Percentiles rank a stretch among this genome's conserved stretches.
phyloP scores from a whole-genome alignment of 1,140 invertebrate species.

The Spodoptera frugiperda region DNA sequence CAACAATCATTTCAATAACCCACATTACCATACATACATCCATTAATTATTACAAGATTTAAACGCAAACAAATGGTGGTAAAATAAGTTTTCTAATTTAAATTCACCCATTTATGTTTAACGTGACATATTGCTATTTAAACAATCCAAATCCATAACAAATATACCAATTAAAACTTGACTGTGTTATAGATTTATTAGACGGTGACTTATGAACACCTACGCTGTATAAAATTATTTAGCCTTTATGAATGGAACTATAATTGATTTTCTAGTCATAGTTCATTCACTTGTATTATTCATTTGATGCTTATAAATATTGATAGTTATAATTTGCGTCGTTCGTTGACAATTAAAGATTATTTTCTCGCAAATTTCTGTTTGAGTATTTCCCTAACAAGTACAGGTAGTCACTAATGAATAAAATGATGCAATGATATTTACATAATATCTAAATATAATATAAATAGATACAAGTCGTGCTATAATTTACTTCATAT shows the following conservation, averaged over 20 bases:
- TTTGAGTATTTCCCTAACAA: too few species aligned
- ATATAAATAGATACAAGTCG: too few species aligned
- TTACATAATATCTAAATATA: too few species aligned
- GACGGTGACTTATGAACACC: conserved; percentile 66
- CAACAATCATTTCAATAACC: conserved; percentile 74
- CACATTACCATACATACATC: conserved; percentile 51
- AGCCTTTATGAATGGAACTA: conserved; percentile 69
- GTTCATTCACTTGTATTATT: conserved; percentile 70
- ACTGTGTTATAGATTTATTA: conserved; percentile 58
- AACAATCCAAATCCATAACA: too few species aligned
- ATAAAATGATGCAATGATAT: too few species aligned
- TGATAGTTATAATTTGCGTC: conserved; percentile 40
- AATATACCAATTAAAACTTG: too few species aligned
- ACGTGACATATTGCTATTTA: too few species aligned
- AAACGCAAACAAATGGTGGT: neutral
- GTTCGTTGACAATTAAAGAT: neutral
- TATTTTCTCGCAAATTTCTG: too few species aligned
- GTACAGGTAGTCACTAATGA: too few species aligned
- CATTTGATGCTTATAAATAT: conserved; percentile 60
- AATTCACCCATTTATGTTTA: too few species aligned
- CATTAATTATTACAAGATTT: conserved; percentile 20
- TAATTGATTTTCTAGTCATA: conserved; percentile 66
- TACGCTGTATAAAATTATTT: conserved; percentile 64
- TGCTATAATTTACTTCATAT: too few species aligned
- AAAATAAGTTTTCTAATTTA: too few species aligned